These are phyloP conservation scores for Papilio xuthus DNA, from an alignment of 1,140 invertebrate genomes.

Conservation along the genomic window DNA sequence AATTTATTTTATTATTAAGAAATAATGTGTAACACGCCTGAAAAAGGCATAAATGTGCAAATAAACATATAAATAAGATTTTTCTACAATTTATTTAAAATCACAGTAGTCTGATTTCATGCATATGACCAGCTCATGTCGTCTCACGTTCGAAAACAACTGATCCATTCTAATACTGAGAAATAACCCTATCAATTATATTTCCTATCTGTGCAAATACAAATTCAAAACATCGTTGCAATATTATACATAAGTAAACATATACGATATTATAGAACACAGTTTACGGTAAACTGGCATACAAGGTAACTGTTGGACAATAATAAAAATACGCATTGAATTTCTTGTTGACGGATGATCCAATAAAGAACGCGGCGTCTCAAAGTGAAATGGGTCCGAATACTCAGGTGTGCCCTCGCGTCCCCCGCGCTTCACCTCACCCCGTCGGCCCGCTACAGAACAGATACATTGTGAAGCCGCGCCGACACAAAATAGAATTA, in stretches of 20 bases:
- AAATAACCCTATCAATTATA: too few species aligned
- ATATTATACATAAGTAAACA: neutral
- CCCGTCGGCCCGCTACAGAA: constrained; percentile 28
- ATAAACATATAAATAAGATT: too few species aligned
- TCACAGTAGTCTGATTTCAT: too few species aligned
- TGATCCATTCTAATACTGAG: too few species aligned
- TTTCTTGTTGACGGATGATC: constrained; percentile 62
- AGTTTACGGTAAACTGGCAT: constrained; percentile 1
- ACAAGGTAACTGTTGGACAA: constrained; percentile 30
- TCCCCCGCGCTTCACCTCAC: constrained; percentile 44
- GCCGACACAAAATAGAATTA: constrained; percentile 75
- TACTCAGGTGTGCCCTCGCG: constrained; percentile 69
- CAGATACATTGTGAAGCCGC: constrained; percentile 69
- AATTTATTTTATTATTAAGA: too few species aligned
- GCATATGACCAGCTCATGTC: too few species aligned
- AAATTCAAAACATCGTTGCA: neutral
- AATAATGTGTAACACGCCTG: too few species aligned
- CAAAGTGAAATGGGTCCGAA: constrained; percentile 73
- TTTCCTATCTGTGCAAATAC: too few species aligned
- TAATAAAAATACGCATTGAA: constrained; percentile 53
- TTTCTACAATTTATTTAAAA: too few species aligned
- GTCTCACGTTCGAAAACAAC: too few species aligned
- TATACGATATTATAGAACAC: neutral
- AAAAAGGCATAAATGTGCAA: too few species aligned
- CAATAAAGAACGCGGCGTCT: constrained; percentile 69